A percentile compares a stretch with the other conserved stretches of the same genome.
Evolutionary conservation across 2,797 vertebrate genomes (phyloP).

Genomic region (Periparus ater): DNA sequence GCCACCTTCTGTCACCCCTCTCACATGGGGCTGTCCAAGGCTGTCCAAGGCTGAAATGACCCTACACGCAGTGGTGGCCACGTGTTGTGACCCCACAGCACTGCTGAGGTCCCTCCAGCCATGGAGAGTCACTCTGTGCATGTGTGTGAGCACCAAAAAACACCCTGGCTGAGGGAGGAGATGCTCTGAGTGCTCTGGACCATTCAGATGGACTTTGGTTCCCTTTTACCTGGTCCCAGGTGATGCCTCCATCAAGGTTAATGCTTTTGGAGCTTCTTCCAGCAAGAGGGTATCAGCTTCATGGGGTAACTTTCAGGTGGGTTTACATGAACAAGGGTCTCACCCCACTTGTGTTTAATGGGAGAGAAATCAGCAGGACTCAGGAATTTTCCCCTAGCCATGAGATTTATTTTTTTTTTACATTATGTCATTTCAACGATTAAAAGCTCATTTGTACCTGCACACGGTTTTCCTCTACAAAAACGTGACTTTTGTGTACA

Average conservation of each 20-base stretch:
- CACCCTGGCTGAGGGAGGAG: neutral
- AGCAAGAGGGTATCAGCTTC: neutral
- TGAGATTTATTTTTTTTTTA: neutral
- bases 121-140: rapidly evolving
- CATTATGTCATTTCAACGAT: neutral
- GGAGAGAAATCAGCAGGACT: neutral
- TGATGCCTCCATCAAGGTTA: neutral
- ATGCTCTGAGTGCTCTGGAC: neutral
- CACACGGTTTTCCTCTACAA: neutral
- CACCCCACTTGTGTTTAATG: rapidly evolving
- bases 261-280: neutral
- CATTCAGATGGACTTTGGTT: neutral
- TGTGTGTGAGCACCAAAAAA: neutral
- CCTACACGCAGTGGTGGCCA: rapidly evolving
- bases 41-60: neutral
- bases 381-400: neutral
- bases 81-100: neutral
- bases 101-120: rapidly evolving
- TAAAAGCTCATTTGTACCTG: neutral
- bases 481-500: rapidly evolving
- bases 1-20: neutral
- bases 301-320: neutral
- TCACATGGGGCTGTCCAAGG: neutral
- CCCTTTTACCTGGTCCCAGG: neutral
- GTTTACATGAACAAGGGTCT: neutral